These are phyloP conservation scores for Papilio xuthus DNA, from an alignment of 1,140 invertebrate genomes.

Conservation along the genomic window DNA sequence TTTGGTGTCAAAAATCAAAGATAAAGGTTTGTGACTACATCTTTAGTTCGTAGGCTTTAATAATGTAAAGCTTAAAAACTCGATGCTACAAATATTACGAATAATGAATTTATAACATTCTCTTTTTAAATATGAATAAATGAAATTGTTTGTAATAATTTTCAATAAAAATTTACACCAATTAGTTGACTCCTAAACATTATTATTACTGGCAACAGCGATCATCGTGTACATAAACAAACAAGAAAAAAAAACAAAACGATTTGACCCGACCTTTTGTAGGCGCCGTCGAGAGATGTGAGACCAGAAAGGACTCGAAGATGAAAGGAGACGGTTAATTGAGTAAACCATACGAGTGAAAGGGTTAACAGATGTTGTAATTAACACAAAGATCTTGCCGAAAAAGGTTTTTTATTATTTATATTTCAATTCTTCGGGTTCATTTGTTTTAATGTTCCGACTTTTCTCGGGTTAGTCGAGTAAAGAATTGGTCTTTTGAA, in stretches of 20 bases:
- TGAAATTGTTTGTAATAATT: conserved; percentile 55
- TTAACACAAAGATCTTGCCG: conserved; percentile 76
- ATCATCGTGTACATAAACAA: conserved; percentile 68
- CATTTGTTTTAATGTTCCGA: conserved; percentile 38
- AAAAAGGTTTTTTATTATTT: conserved; percentile 60
- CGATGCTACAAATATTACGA: background rate
- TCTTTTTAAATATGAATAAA: background rate
- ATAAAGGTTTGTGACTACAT: too few species aligned
- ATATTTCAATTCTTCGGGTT: conserved; percentile 36
- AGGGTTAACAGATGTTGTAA: conserved; percentile 57
- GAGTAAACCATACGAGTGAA: conserved; percentile 41
- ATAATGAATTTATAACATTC: background rate
- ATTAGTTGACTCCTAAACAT: conserved; percentile 73
- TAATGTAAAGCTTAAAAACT: too few species aligned
- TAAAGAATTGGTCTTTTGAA: conserved; percentile 34
- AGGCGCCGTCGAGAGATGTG: conserved; percentile 57
- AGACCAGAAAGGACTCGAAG: conserved; percentile 44
- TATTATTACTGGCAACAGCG: conserved; percentile 70
- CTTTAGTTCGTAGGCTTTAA: too few species aligned
- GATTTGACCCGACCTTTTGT: conserved; percentile 71
- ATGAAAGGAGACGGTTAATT: conserved; percentile 47
- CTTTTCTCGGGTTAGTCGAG: conserved; percentile 28
- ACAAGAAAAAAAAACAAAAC: conserved; percentile 66
- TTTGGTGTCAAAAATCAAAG: too few species aligned
- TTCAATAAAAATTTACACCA: conserved; percentile 78